Evolutionary conservation across 2,113 vertebrate species (phyloP), one percentile per base, ranked within the genome.

Genomic region (Panurus biarmicus): DNA sequence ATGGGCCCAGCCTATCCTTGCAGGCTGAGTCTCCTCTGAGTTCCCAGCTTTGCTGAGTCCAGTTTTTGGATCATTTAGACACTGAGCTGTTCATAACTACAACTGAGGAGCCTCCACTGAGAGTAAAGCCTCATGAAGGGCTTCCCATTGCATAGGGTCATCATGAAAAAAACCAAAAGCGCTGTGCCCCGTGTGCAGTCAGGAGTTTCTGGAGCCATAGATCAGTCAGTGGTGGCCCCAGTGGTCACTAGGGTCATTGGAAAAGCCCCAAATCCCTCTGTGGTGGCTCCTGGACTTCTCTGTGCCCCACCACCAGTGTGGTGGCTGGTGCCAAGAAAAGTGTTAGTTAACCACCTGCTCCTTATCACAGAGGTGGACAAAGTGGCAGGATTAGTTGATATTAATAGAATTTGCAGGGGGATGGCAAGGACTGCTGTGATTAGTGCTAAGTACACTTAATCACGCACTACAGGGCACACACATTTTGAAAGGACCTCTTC

Each of bases 401-500:
- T 89, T 78, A 92, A 95, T 65, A 94, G 87, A 93, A 75, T 35
- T 33, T 67, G 62, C 65, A 56, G 29, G 85, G 58, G 83, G 88
- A 85, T 31, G 83, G 69, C 66, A 70, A 86, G 86, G 79, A 14
- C 73, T 61, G 4, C 10, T 31, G 47, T 78, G 92, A 93, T 94
- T 88, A 95, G 89, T 6, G 10, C 86, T 94, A 90, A 95, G 91
- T 44, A 89, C 70, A 29, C 70, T 96, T 90, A 91, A 90, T 91
- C 81, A 64, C 13, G 7, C 82, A 12, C 90, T 60, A 23, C 3
- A 48, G 89, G 11, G 20, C 2, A n/a, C 21, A 29, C 45, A 81
- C 44, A 6, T 26, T 93, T n/a, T 25, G 51, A 60, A 92, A 83
- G 47, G 38, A 74, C 29, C 83, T 77, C 90, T 94, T 51, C 75